Base-by-base conservation (phyloP, 2,888 invertebrate genomes). In the Amiota communis region DNA sequence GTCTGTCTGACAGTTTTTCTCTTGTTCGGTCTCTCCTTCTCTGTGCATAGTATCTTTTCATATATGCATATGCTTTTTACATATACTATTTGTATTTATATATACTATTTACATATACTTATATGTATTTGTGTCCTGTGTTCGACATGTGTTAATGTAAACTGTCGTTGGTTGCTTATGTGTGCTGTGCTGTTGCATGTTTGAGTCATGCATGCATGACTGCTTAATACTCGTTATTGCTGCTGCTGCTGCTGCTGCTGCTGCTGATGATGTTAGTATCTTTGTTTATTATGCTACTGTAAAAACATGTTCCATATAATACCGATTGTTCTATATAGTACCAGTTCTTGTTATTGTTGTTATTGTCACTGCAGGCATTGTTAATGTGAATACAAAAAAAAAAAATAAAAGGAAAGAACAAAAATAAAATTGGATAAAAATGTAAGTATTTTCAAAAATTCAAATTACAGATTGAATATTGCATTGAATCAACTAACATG, bases 191-290 rank as follows among this genome's bases (percentile, higher is more conserved):
- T 36, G 8, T 36, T 36, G 36, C 36, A 36, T 36, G 36, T 36
- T 6, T 36, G 36, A 36, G 36, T 36, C 56, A 56, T n/a, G n/a
- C 56, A 56, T 9, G 77, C 80, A 80, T 81, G 80, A 84, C 84
- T 81, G 83, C 81, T 83, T 83, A 82, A 81, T 84, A 83, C 81
- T 81, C 81, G 83, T 84, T 84, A 81, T 78, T 82, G 77, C 81
- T 79, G 76, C 72, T 46, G 12, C 57, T 68, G 67, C 63, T 65
- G 77, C 74, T 73, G 72, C 73, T 75, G n/a, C 61, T 68, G 53
- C 74, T 72, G 67, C 68, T 61, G 56, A 51, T 11, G 49, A 49
- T 15, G 46, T 56, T 15, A 56, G 56, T 15, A n/a, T 56, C 72
- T 77, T 77, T 77, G 78, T 83, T 81, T 81, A 76, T 83, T 77